Conservation (phyloP, 2,113 vertebrate genomes). For the Podarcis cretensis region DNA sequence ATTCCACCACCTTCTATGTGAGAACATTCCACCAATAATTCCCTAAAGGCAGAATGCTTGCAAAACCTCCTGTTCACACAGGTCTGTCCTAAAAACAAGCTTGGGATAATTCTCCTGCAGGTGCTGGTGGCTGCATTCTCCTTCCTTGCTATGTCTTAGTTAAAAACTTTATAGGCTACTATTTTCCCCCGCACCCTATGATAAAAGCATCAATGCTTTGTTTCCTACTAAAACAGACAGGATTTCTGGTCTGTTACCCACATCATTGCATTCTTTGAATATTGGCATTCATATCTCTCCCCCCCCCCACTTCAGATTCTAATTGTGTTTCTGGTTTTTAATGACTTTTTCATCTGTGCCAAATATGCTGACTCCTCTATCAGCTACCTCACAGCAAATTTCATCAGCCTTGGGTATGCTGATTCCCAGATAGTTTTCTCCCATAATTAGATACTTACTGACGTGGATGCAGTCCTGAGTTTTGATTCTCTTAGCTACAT, state of each 20-base stretch:
- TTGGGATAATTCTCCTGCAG: neutral
- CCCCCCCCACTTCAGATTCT: slow-evolving; percentile 23
- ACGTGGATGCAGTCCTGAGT: slow-evolving; percentile 63
- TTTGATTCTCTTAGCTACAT: slow-evolving; percentile 61
- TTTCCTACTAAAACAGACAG: slow-evolving; percentile 19
- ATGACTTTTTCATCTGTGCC: slow-evolving; percentile 65
- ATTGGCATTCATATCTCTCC: slow-evolving; percentile 37
- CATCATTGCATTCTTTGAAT: slow-evolving; percentile 42
- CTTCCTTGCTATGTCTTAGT: neutral
- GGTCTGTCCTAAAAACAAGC: neutral
- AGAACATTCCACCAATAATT: no score
- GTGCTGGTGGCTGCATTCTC: neutral
- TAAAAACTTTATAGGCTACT: neutral
- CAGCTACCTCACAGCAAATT: slow-evolving; percentile 47
- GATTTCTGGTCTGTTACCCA: slow-evolving; percentile 53
- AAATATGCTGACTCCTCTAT: slow-evolving; percentile 52
- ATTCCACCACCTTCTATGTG: no score
- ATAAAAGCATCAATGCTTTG: slow-evolving; percentile 45
- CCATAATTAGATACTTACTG: slow-evolving; percentile 65
- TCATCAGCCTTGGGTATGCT: slow-evolving; percentile 61
- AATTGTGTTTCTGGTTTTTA: slow-evolving; percentile 59
- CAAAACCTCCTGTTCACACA: neutral
- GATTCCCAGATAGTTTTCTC: slow-evolving; percentile 68
- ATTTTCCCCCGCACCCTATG: neutral
- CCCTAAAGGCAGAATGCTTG: neutral